phyloP scores from a whole-genome alignment of 1,140 invertebrate species.

The Drosophila repleta region DNA sequence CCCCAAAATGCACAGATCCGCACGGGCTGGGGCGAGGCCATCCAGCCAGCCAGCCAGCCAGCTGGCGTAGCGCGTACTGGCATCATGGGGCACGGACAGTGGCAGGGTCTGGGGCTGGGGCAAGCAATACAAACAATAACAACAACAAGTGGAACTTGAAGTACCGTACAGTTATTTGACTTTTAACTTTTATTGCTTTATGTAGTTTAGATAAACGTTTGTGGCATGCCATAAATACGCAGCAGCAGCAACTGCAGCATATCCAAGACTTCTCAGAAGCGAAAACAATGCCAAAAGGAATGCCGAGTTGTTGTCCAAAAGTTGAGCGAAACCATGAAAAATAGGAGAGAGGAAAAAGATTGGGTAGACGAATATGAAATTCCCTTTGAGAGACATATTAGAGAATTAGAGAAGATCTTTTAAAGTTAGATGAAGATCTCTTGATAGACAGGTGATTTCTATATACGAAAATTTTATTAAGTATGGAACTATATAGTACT shows the following conservation, averaged over 20 bases:
- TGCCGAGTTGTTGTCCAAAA: conserved; percentile 27
- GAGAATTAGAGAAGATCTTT: too few species aligned
- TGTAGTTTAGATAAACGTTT: conserved; percentile 82
- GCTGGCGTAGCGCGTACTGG: too few species aligned
- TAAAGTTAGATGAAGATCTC: too few species aligned
- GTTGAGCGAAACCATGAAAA: conserved; percentile 20
- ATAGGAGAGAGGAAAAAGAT: background rate
- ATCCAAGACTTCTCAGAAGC: conserved; percentile 28
- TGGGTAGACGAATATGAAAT: background rate
- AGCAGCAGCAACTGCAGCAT: conserved; percentile 34
- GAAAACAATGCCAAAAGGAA: conserved; percentile 57
- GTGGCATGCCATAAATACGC: conserved; percentile 80
- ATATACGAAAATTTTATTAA: too few species aligned
- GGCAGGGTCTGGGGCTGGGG: background rate
- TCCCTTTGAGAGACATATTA: background rate
- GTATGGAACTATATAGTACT: too few species aligned
- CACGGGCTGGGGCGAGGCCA: background rate
- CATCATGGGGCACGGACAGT: too few species aligned
- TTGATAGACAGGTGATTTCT: too few species aligned
- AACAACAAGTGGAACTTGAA: conserved; percentile 49
- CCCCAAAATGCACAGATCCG: conserved; percentile 7
- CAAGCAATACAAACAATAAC: conserved; percentile 37
- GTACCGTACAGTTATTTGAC: conserved; percentile 75
- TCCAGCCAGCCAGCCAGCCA: too few species aligned
- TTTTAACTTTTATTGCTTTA: conserved; percentile 82